A percentile compares a stretch with the other conserved stretches of the same genome.
Evolutionary conservation across 2,113 vertebrate genomes (phyloP).

Genomic region (Anarhynchus alexandrinus): DNA sequence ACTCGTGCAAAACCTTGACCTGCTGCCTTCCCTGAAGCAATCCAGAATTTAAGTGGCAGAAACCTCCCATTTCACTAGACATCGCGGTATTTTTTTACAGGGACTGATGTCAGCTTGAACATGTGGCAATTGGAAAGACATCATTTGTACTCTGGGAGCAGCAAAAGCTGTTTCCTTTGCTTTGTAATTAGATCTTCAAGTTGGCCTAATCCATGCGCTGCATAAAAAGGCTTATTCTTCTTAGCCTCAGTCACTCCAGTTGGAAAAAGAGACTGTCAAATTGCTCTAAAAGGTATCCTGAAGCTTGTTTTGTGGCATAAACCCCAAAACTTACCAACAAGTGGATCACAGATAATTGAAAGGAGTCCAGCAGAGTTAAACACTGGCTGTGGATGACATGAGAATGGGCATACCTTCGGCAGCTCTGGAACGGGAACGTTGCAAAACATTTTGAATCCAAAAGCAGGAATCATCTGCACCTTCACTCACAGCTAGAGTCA

Average conservation of each 20-base stretch:
- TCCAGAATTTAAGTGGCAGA: neutral
- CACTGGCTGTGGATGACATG: fast-evolving
- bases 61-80: neutral
- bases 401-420: fast-evolving
- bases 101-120: neutral
- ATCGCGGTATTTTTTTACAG: neutral
- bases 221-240: neutral
- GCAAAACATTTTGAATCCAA: neutral
- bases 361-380: neutral
- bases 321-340: neutral
- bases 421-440: neutral
- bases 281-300: neutral
- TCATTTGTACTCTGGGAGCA: neutral
- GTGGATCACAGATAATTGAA: neutral
- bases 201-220: neutral
- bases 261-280: neutral
- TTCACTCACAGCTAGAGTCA: neutral
- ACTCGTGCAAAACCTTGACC: neutral
- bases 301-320: neutral
- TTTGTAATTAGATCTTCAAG: slow-evolving; percentile 24
- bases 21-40: neutral
- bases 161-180: slow-evolving; percentile 6
- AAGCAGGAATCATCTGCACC: neutral
- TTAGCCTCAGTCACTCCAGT: neutral
- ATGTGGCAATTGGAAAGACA: slow-evolving; percentile 32